phyloP scores from a whole-genome alignment of 2,888 invertebrate genomes.

The Aspidapion aeneum region DNA sequence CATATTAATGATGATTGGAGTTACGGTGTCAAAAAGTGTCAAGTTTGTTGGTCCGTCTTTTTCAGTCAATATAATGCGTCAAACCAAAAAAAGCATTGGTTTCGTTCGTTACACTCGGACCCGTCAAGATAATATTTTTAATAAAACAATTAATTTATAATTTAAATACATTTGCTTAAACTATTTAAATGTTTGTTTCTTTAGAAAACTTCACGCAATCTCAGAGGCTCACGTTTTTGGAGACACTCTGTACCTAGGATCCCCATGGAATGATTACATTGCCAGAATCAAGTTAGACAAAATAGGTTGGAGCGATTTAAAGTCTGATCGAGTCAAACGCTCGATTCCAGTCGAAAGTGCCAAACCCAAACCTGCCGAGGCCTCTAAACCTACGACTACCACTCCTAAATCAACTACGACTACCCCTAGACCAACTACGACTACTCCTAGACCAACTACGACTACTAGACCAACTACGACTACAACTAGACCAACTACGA shows the following conservation, averaged over 20 bases:
- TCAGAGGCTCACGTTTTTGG: conserved; percentile 67
- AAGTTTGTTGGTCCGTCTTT: too few relatives aligned
- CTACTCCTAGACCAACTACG: conserved; percentile 19
- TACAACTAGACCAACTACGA: conserved; percentile 25
- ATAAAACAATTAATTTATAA: too few relatives aligned
- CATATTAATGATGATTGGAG: too few relatives aligned
- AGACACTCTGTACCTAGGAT: conserved; percentile 63
- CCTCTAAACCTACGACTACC: conserved; percentile 26
- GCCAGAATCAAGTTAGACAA: conserved; percentile 60
- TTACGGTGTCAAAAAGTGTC: too few relatives aligned
- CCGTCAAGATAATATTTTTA: too few relatives aligned
- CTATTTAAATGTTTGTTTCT: too few relatives aligned
- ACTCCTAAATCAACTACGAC: conserved; percentile 32
- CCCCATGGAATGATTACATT: conserved; percentile 64
- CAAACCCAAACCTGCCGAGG: conserved; percentile 20
- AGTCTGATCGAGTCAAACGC: conserved; percentile 18
- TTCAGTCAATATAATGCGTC: too few relatives aligned
- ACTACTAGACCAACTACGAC: conserved; percentile 26
- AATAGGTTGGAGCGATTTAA: conserved; percentile 43
- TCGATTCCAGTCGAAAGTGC: conserved; percentile 8
- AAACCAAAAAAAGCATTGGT: too few relatives aligned
- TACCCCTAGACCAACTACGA: conserved; percentile 24
- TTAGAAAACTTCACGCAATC: conserved; percentile 51
- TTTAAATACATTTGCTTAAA: too few relatives aligned
- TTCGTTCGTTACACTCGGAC: too few relatives aligned